phyloP scores from a whole-genome alignment of 2,888 invertebrate species.

The Drosophila birchii region DNA sequence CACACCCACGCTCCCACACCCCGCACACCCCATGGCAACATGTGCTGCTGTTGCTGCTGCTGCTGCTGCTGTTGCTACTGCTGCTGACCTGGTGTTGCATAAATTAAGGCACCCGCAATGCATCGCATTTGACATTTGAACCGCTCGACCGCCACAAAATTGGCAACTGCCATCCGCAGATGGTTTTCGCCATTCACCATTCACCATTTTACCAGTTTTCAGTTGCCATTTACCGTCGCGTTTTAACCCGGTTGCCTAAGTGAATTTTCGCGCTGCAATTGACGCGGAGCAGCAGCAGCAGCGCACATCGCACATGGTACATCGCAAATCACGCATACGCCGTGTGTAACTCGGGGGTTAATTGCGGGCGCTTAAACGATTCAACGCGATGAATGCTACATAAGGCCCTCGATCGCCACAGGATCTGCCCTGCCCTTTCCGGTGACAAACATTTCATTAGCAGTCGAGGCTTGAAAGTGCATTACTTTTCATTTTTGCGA shows the following conservation, averaged over 20 bases:
- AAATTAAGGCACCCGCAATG: slow-evolving; percentile 58
- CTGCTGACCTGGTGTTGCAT: slow-evolving; percentile 55
- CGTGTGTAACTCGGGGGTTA: slow-evolving; percentile 32
- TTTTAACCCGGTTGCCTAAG: slow-evolving; percentile 38
- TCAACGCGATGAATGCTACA: slow-evolving; percentile 18
- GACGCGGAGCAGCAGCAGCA: slow-evolving; percentile 24
- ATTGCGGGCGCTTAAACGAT: slow-evolving; percentile 33
- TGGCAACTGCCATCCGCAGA: slow-evolving; percentile 57
- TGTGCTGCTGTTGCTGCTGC: slow-evolving; percentile 9
- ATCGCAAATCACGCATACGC: slow-evolving; percentile 24
- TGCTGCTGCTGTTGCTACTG: slow-evolving; percentile 23
- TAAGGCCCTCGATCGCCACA: slow-evolving; percentile 4
- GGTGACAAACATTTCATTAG: slow-evolving; percentile 35
- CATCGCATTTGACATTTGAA: slow-evolving; percentile 63
- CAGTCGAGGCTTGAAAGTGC: neutral
- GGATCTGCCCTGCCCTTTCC: neutral
- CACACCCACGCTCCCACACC: neutral
- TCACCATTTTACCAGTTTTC: slow-evolving; percentile 41
- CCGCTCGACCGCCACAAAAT: slow-evolving; percentile 55
- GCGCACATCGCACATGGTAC: neutral
- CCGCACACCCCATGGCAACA: neutral
- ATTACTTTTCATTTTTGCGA: no score
- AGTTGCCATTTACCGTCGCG: slow-evolving; percentile 39
- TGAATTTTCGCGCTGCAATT: slow-evolving; percentile 46
- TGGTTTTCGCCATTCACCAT: slow-evolving; percentile 52